Evolutionary conservation across 1,140 invertebrate genomes (phyloP), one percentile per base, ranked within the genome.

Genomic region (Idris sp.): DNA sequence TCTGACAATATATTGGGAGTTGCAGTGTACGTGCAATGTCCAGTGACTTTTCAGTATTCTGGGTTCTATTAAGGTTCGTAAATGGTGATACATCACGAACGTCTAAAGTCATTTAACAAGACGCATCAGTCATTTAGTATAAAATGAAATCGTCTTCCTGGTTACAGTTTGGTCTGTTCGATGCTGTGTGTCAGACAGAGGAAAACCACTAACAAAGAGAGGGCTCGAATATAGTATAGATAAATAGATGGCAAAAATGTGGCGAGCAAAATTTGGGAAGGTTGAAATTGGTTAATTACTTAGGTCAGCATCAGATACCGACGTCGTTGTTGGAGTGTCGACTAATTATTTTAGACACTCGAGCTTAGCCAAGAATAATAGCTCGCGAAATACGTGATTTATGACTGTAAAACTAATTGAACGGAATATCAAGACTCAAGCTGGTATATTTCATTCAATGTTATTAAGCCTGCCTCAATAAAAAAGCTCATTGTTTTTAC

Each of bases 91-190:
- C 67, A 84, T 84, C 82, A 84, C 78, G 72, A 53, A 82, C 79
- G 83, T 84, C 82, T 76, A 80, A 75, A 83, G 79, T 82, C 80
- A 83, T 82, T 67, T 67, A 83, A 81, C 79, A 79, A 79, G 77
- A 74, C 72, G 75, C 81, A 84, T 85, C 83, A 82, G 81, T 85
- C 82, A 85, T 85, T 85, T 85, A 85, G 81, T 74, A 69, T 49
- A 79, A 83, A 84, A 83, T 83, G 81, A 74, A 82, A 80, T 78
- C 76, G 80, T 77, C 77, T 83, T 82, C 67, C 77, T 79, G 74
- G 59, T 73, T 74, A 54, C 65, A 54, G 71, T 36, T 64, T 67
- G 16, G 64, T 48, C 40, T 31, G 10, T 38, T 49, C 16, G 16
- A 51, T 49, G 8, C 9, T 13, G 56, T n/a, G n/a, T 38, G 25